Evolutionary conservation across 2,113 vertebrate genomes (phyloP).

Genomic region (Aptenodytes forsteri): DNA sequence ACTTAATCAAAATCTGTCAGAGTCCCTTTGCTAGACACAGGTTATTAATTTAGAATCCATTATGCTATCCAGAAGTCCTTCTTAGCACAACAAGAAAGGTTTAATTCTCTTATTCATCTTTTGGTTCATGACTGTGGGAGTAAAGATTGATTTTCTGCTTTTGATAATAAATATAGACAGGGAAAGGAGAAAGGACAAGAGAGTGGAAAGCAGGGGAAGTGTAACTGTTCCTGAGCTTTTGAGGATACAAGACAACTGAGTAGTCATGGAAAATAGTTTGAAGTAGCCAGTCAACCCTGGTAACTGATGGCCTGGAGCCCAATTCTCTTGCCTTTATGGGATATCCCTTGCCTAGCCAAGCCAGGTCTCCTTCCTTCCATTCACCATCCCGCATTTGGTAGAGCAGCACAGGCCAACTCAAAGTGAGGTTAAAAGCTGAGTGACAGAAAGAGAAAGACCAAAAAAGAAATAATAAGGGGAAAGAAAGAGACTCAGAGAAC

Average conservation of each 20-base stretch:
- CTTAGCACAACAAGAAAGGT: background rate
- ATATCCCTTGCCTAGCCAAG: background rate
- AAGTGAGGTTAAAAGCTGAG: background rate
- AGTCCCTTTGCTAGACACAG: background rate
- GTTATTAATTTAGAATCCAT: conserved; percentile 29
- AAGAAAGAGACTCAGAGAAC: background rate
- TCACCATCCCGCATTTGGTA: background rate
- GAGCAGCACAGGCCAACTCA: background rate
- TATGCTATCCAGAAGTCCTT: background rate
- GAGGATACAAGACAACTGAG: background rate
- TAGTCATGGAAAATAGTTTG: background rate
- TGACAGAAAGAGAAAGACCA: background rate
- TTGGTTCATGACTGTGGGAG: background rate
- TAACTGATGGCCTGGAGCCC: background rate
- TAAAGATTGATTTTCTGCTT: conserved; percentile 15
- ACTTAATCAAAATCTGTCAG: conserved; percentile 6
- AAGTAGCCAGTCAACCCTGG: background rate
- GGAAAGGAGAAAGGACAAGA: background rate
- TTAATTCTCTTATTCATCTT: conserved; percentile 12
- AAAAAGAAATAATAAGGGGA: background rate
- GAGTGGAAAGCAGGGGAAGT: background rate
- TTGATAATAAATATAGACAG: background rate
- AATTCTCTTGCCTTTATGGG: background rate
- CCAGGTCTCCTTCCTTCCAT: background rate
- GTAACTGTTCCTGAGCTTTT: background rate